Conservation (phyloP, 2,888 invertebrate species). For the Ornithoptera priamus region DNA sequence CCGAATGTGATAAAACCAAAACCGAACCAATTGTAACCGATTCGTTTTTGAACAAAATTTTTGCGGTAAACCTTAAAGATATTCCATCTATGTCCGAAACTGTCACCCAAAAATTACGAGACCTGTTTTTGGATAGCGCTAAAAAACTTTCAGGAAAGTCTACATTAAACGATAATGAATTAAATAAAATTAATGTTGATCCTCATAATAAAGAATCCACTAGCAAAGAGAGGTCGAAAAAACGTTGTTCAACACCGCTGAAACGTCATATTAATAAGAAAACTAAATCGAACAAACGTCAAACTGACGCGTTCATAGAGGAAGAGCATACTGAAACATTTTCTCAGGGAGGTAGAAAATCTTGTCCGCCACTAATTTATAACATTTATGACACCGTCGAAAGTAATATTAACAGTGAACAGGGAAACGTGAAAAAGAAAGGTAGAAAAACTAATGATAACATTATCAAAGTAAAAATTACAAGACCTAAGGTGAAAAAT, state of each 20-base stretch:
- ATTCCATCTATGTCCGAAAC: constrained; percentile 53
- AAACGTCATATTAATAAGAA: constrained; percentile 32
- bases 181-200: constrained; percentile 36
- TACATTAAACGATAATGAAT: constrained; percentile 35
- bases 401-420: constrained; percentile 35
- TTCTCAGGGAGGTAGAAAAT: constrained; percentile 48
- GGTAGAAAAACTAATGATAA: constrained; percentile 54
- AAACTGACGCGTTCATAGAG: constrained; percentile 48
- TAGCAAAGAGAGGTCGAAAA: constrained; percentile 40
- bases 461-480: constrained; percentile 69
- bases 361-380: constrained; percentile 53
- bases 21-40: constrained; percentile 42
- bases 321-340: constrained; percentile 58
- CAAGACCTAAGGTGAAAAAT: constrained; percentile 49
- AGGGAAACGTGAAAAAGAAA: constrained; percentile 37
- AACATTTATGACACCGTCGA: constrained; percentile 35
- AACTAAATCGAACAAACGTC: constrained; percentile 28
- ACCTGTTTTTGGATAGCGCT: constrained; percentile 63
- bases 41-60: constrained; percentile 50
- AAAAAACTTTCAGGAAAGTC: constrained; percentile 46
- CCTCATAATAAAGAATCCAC: constrained; percentile 32
- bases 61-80: constrained; percentile 44
- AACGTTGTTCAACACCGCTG: constrained; percentile 40
- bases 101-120: constrained; percentile 53
- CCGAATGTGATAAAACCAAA: constrained; percentile 33